A percentile compares a stretch with the other conserved stretches of the same genome.
phyloP scores from a whole-genome alignment of 2,113 vertebrate species.

The Melanotaenia duboulayi region DNA sequence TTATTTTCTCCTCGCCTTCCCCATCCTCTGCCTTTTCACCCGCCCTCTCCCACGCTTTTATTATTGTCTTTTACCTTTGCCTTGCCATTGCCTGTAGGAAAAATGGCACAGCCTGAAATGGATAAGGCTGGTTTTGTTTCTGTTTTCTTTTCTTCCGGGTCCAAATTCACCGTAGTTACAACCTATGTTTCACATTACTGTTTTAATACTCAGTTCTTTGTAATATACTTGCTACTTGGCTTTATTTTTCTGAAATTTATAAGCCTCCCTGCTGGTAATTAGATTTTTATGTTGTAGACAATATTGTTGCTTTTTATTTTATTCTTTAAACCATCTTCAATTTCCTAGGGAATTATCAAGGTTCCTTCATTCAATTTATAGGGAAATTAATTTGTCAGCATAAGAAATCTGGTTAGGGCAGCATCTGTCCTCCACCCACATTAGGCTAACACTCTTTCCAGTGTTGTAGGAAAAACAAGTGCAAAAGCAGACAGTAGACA shows the following conservation, averaged over 20 bases:
- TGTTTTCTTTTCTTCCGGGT: not conserved
- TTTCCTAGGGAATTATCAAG: slow-evolving; percentile 66
- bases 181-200: slow-evolving; percentile 32
- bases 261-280: slow-evolving; percentile 54
- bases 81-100: slow-evolving; percentile 58
- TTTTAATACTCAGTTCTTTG: slow-evolving; percentile 33
- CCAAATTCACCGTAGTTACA: slow-evolving; percentile 18
- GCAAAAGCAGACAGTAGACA: slow-evolving; percentile 19
- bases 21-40: slow-evolving; percentile 29
- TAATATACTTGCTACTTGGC: slow-evolving; percentile 25
- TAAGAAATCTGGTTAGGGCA: slow-evolving; percentile 71
- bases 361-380: slow-evolving; percentile 69
- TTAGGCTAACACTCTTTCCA: slow-evolving; percentile 1
- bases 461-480: not conserved
- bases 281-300: slow-evolving; percentile 34
- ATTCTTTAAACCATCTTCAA: slow-evolving; percentile 60
- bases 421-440: slow-evolving; percentile 10
- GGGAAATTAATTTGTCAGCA: slow-evolving; percentile 76
- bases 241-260: slow-evolving; percentile 56
- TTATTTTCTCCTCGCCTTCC: slow-evolving; percentile 42
- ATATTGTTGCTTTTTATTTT: slow-evolving; percentile 61
- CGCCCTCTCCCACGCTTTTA: slow-evolving; percentile 47
- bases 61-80: slow-evolving; percentile 67
- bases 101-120: slow-evolving; percentile 56
- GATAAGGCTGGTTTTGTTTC: slow-evolving; percentile 43